Evolutionary conservation across 2,797 vertebrate genomes (phyloP).

Genomic region (Neosilurus hyrtlii): DNA sequence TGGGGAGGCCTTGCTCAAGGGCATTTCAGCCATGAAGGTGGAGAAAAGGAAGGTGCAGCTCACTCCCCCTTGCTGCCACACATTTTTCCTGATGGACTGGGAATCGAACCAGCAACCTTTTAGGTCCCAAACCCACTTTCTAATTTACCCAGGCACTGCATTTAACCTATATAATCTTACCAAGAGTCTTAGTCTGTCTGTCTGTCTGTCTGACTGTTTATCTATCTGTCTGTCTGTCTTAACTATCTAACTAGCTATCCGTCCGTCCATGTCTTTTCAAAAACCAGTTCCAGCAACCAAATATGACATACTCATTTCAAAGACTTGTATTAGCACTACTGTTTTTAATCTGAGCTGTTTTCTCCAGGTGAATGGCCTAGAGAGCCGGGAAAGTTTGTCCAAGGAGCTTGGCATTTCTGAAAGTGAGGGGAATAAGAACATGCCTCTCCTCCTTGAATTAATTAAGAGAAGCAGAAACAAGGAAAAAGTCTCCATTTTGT

Average conservation of each 20-base stretch:
- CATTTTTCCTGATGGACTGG: too few relatives aligned
- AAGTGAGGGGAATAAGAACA: conserved; percentile 71
- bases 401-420: conserved; percentile 81
- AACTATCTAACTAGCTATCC: too few relatives aligned
- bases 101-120: too few relatives aligned
- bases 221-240: too few relatives aligned
- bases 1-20: too few relatives aligned
- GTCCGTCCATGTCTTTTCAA: neutral
- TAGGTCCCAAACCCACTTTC: too few relatives aligned
- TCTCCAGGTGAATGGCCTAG: conserved; percentile 75
- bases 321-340: neutral
- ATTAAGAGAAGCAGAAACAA: conserved; percentile 75
- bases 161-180: neutral
- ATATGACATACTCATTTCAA: neutral
- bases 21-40: too few relatives aligned
- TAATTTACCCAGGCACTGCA: neutral
- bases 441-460: conserved; percentile 83
- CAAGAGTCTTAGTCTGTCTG: neutral
- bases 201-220: too few relatives aligned
- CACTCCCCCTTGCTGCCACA: too few relatives aligned
- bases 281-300: neutral
- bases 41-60: too few relatives aligned
- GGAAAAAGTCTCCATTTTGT: conserved; percentile 52
- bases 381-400: conserved; percentile 79
- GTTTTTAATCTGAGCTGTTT: conserved; percentile 3